phyloP scores from a whole-genome alignment of 2,888 invertebrate species.

The Hyppa rectilinea region DNA sequence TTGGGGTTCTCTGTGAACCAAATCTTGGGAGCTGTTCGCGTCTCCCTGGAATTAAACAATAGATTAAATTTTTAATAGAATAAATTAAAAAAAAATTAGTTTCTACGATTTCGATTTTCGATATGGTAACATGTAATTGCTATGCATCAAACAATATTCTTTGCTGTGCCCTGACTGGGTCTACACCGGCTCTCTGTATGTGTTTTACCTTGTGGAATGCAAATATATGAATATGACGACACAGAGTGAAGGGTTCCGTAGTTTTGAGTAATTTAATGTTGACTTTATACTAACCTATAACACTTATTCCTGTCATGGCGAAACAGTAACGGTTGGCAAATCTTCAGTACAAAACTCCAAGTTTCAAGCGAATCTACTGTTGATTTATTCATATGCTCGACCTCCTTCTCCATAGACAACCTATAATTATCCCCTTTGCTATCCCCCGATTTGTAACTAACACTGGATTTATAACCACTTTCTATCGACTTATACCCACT shows the following conservation, averaged over 20 bases:
- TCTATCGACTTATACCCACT: slow-evolving; percentile 70
- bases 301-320: slow-evolving; percentile 87
- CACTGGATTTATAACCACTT: slow-evolving; percentile 62
- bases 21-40: slow-evolving; percentile 77
- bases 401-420: slow-evolving; percentile 78
- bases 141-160: no score
- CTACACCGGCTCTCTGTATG: no score
- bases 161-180: no score
- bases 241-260: not conserved
- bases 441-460: slow-evolving; percentile 56
- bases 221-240: no score
- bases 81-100: no score
- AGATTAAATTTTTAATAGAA: no score
- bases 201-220: no score
- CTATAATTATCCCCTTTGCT: slow-evolving; percentile 68
- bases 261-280: not conserved
- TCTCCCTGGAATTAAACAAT: slow-evolving; percentile 77
- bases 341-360: slow-evolving; percentile 87
- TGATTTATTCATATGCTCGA: slow-evolving; percentile 77
- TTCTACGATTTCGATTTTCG: no score
- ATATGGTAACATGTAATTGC: no score
- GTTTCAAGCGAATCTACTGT: slow-evolving; percentile 84
- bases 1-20: slow-evolving; percentile 85
- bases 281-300: slow-evolving; percentile 78
- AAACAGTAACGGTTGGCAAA: slow-evolving; percentile 86